Base-by-base conservation (phyloP, 2,888 invertebrate species). In the Spatulosminthurus flaviceps region DNA sequence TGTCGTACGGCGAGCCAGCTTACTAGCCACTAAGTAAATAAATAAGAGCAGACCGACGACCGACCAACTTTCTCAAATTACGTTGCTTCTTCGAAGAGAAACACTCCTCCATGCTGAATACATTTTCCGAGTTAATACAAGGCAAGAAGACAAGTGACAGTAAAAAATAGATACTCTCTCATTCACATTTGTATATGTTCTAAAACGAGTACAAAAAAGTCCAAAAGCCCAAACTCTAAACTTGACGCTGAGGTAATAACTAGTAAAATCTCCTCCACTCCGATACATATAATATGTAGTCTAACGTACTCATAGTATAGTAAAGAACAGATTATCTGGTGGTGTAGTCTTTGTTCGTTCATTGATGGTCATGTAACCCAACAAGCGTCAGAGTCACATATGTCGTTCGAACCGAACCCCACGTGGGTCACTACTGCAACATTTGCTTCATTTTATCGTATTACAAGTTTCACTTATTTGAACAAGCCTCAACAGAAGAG, bases 51-150 rank as follows among this genome's bases (percentile, higher is more conserved):
- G 64, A 64, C 64, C 75, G 74, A 74, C 74, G 74, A 74, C 71
- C 61, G 74, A 60, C 61, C 29, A 64, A 64, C 75, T 75, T 75
- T 75, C 75, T 75, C 75, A 75, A 75, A 75, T 75, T 75, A 75
- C 75, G 64, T 41, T 75, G 41, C 61, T 75, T 19, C 41, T 75
- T 75, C 64, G 41, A 60, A 75, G 61, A 34, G 74, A 28, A 75
- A 75, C 41, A 41, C 64, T 66, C 41, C 75, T 75, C 64, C 75
- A 75, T 75, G 61, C 41, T 75, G 75, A 75, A 75, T 75, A 75
- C 64, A 74, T 75, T 75, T 64, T 41, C 41, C 64, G 51, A 43
- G 28, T n/a, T 29, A 43, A 72, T 22, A 26, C 51, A 67, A 21
- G 43, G 34, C 22, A 69, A 76, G 42, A 67, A 66, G 51, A 69